Evolutionary conservation across 2,797 vertebrate species (phyloP), one percentile per base, ranked within the genome.

Genomic region (Anisognathus igniventris): DNA sequence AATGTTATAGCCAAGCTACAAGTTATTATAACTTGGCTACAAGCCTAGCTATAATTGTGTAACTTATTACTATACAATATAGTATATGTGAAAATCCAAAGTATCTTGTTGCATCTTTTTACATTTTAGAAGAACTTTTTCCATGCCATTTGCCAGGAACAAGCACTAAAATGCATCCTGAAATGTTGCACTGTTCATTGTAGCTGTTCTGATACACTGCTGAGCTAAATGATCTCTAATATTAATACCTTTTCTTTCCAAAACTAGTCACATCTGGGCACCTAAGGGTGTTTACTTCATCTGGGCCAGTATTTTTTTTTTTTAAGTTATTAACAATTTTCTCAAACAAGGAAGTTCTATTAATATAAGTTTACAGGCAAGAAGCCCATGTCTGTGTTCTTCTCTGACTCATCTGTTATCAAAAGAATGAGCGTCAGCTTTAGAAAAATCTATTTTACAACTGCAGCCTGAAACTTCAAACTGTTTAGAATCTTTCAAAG

Each of bases 341-440:
- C 71, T 92, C 31, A 86, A 66, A 86, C 48, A 92, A 93, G 89
- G 92, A 93, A 95, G 79, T 79, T 93, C 88, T 97, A 94, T 93
- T 90, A 93, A 93, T 94, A 79, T 35, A 91, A 65, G 35, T 79
- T 91, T 95, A 89, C 50, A 89, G 77, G 76, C 90, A 93, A 95
- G 44, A 84, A 93, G 71, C 35, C 65, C 42, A 14, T 65, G 90
- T 71, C 92, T 94, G 12, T 0, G 2, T 93, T 92, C 48, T 85
- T 50, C 62, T 96, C 85, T 94, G 95, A 96, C 65, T 96, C 95
- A 95, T 88, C 81, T 60, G 35, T 73, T 89, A 91, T 82, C 91
- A 93, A 81, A 93, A 87, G 83, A 71, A 67, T 54, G 40, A 93
- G 27, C 7, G 13, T 57, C 5, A 30, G 53, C 70, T 80, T 88